These are phyloP conservation scores for Campoletis raptor DNA, from an alignment of 2,888 invertebrate genomes.

Conservation along the genomic window DNA sequence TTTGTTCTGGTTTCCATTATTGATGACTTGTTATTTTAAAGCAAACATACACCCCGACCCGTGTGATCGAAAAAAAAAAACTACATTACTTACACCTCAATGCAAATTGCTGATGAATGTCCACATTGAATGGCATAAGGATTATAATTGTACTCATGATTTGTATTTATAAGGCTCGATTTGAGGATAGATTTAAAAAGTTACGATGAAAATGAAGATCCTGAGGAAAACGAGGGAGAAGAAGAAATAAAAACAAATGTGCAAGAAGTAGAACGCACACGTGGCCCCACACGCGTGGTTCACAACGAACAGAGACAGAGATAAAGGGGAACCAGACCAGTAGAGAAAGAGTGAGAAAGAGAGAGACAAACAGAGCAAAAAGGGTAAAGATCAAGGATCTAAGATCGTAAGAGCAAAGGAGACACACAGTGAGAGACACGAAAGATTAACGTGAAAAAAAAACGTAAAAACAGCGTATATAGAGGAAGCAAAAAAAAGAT, in stretches of 20 bases:
- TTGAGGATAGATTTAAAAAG: constrained; percentile 1
- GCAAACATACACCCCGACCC: not conserved
- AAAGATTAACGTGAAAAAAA: constrained; percentile 36
- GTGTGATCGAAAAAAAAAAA: not conserved
- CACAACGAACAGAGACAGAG: constrained; percentile 26
- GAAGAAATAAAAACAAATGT: constrained; percentile 37
- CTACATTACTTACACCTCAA: not conserved
- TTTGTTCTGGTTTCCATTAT: not conserved
- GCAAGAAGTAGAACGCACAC: constrained; percentile 64
- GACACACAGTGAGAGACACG: constrained; percentile 19
- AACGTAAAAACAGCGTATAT: constrained; percentile 31
- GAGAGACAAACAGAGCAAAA: constrained; percentile 20
- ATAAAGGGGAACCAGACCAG: not conserved
- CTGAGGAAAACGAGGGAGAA: not conserved
- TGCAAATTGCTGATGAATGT: not conserved
- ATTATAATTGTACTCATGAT: not conserved
- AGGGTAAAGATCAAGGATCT: constrained; percentile 17
- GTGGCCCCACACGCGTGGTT: constrained; percentile 69
- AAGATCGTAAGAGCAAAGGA: constrained; percentile 18
- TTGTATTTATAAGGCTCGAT: not conserved
- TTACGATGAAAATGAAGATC: not conserved
- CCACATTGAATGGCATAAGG: not conserved
- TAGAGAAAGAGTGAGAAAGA: constrained; percentile 37
- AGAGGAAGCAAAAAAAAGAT: constrained; percentile 62
- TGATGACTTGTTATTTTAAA: not conserved